phyloP scores from a whole-genome alignment of 2,113 vertebrate species.

The Nicator chloris region DNA sequence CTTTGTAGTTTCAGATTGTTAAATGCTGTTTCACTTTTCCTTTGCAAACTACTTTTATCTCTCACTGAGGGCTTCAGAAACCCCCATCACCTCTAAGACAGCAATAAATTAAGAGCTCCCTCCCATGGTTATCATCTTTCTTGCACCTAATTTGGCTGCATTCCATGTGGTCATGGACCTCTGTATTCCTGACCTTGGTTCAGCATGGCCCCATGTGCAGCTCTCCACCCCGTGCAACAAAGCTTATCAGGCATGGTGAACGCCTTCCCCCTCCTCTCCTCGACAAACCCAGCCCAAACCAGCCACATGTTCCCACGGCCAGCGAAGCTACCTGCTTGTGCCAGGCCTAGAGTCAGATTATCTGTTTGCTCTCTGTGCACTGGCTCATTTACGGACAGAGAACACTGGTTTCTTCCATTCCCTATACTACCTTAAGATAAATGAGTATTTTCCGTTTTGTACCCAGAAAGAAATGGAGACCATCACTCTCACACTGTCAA shows the following conservation, averaged over 20 bases:
- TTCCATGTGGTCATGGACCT: not conserved
- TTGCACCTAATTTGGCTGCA: not conserved
- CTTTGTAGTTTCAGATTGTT: not conserved
- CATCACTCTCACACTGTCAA: not conserved
- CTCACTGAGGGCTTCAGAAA: not conserved
- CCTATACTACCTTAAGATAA: not conserved
- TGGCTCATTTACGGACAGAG: not conserved
- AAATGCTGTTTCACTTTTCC: conserved; percentile 9
- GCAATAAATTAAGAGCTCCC: conserved; percentile 30
- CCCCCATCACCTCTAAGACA: not conserved
- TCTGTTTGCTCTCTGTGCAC: not conserved
- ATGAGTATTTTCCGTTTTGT: not conserved
- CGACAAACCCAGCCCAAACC: not conserved
- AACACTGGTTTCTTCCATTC: not conserved
- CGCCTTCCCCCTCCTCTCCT: not conserved
- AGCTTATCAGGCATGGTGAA: not conserved
- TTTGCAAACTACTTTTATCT: not conserved
- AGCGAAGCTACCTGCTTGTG: not conserved
- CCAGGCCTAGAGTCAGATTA: not conserved
- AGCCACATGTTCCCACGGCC: not conserved
- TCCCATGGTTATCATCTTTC: not conserved
- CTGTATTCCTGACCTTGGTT: not conserved
- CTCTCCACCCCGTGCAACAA: not conserved
- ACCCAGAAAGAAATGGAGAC: not conserved
- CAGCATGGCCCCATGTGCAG: not conserved